These are phyloP conservation scores for Batillaria attramentaria DNA, from an alignment of 1,140 invertebrate genomes.

Conservation along the genomic window DNA sequence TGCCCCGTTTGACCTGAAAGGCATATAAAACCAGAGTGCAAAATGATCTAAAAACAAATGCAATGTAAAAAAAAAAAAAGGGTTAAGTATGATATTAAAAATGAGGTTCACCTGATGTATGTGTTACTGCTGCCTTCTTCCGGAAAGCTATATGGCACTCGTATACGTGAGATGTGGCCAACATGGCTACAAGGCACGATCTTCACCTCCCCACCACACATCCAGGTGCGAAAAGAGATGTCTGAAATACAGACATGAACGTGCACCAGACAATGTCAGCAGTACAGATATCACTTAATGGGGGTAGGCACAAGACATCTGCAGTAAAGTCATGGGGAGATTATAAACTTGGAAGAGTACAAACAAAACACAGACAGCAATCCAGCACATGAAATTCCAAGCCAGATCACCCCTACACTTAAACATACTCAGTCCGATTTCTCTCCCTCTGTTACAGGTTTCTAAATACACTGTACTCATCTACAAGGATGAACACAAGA, in stretches of 20 bases:
- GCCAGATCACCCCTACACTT: background rate
- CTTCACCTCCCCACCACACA: slow-evolving; percentile 94
- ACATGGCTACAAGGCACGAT: slow-evolving; percentile 97
- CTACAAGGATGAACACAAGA: background rate
- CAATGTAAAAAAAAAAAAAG: background rate
- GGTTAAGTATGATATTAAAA: background rate
- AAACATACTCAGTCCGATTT: background rate
- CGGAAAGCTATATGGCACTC: slow-evolving; percentile 65
- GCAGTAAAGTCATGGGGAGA: background rate
- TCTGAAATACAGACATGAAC: slow-evolving; percentile 73
- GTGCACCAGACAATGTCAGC: no score
- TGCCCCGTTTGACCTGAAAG: background rate
- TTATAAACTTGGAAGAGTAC: background rate
- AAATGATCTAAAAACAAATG: background rate
- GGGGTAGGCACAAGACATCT: background rate
- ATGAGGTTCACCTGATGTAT: slow-evolving; percentile 29
- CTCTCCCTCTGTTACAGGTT: background rate
- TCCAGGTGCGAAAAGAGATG: slow-evolving; percentile 97
- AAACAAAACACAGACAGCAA: background rate
- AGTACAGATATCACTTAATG: background rate
- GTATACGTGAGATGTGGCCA: slow-evolving; percentile 94
- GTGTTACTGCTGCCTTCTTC: slow-evolving; percentile 37
- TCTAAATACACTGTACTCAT: no score
- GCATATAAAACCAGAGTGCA: background rate
- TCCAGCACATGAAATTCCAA: background rate